phyloP scores from a whole-genome alignment of 1,140 invertebrate species.

The Pseudomyrmex pallidus region DNA sequence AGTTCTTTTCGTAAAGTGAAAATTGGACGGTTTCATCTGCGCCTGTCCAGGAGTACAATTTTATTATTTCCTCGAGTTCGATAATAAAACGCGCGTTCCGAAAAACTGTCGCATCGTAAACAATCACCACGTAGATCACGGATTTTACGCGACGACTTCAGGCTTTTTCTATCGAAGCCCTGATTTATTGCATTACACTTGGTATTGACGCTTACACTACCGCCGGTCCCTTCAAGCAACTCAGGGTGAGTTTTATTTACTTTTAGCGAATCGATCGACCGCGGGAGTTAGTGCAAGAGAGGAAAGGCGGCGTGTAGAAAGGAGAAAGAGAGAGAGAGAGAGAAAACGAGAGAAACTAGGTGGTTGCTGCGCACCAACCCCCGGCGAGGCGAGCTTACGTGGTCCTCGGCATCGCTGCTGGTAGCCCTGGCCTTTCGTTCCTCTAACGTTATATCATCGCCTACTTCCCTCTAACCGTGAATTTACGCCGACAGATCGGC shows the following conservation, averaged over 20 bases:
- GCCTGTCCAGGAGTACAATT: slow-evolving; percentile 6
- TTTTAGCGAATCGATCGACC: slow-evolving; percentile 82
- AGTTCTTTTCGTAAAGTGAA: slow-evolving; percentile 9
- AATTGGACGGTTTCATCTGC: slow-evolving; percentile 25
- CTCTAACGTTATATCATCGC: slow-evolving; percentile 70
- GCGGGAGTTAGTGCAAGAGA: slow-evolving; percentile 33
- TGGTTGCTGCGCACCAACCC: slow-evolving; percentile 59
- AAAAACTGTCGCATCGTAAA: slow-evolving; percentile 47
- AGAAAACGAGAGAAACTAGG: slow-evolving; percentile 41
- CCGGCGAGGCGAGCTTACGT: slow-evolving; percentile 63
- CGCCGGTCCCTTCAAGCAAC: slow-evolving; percentile 45
- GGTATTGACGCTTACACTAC: slow-evolving; percentile 69
- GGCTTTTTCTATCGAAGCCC: slow-evolving; percentile 61
- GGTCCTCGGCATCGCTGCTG: slow-evolving; percentile 38
- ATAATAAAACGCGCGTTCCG: slow-evolving; percentile 27
- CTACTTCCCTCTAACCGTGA: slow-evolving; percentile 66
- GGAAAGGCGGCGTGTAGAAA: no score
- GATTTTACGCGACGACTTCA: slow-evolving; percentile 66
- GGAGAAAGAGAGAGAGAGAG: background rate
- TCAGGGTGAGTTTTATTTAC: slow-evolving; percentile 61
- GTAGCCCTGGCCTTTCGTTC: slow-evolving; percentile 64
- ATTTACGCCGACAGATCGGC: slow-evolving; percentile 73
- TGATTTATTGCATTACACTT: slow-evolving; percentile 73
- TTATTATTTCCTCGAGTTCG: slow-evolving; percentile 38
- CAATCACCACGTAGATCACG: slow-evolving; percentile 57